Conservation (phyloP, 1,140 invertebrate species). For the Heliconius hermathena region DNA sequence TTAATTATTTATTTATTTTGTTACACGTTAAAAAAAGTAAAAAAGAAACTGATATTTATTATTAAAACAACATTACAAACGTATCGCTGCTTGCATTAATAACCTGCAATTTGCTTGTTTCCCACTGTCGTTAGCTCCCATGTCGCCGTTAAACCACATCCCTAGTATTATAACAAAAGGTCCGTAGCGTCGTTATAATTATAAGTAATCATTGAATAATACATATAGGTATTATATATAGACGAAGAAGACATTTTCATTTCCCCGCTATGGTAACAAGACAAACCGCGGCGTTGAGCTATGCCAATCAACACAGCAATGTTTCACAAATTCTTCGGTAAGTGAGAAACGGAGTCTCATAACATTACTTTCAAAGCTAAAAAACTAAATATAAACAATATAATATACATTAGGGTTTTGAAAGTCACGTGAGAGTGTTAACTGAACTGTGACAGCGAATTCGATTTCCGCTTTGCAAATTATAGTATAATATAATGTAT, state of each 20-base stretch:
- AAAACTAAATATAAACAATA: no score
- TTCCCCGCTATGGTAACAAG: no score
- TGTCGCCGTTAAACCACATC: constrained; percentile 59
- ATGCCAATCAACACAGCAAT: no score
- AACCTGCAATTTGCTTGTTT: constrained; percentile 8
- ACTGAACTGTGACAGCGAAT: background rate
- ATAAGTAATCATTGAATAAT: constrained; percentile 67
- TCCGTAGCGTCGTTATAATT: constrained; percentile 50
- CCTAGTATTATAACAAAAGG: constrained; percentile 48
- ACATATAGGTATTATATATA: background rate
- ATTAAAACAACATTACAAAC: constrained; percentile 11
- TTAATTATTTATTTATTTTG: background rate
- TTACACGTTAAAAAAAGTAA: background rate
- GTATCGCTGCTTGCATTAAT: background rate
- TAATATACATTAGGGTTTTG: background rate
- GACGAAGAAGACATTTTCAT: no score
- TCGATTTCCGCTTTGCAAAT: constrained; percentile 2
- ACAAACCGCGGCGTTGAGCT: no score
- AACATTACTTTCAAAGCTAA: no score
- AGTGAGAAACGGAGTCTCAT: no score
- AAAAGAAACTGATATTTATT: background rate
- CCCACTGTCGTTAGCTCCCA: constrained; percentile 7
- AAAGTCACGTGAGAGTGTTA: background rate
- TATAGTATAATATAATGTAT: background rate
- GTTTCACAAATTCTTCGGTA: no score